Evolutionary conservation across 2,113 vertebrate genomes (phyloP).

Genomic region (Clarias gariepinus): DNA sequence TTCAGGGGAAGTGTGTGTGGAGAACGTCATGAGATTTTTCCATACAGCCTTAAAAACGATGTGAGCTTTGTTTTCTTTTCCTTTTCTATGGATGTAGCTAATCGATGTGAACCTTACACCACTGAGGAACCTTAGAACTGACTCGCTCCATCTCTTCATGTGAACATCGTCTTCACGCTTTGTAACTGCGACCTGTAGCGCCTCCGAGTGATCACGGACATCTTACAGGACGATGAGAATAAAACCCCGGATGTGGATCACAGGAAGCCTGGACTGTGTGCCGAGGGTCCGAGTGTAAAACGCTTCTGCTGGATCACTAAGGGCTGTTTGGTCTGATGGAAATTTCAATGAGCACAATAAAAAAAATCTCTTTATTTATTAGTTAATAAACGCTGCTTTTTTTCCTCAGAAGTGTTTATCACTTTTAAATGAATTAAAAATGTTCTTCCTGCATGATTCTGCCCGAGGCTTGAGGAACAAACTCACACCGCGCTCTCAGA

Average conservation of each 20-base stretch:
- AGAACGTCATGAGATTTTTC: background rate
- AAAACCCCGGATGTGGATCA: constrained; percentile 16
- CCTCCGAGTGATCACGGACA: constrained; percentile 45
- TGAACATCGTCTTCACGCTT: constrained; percentile 15
- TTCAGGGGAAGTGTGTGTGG: background rate
- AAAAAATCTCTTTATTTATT: constrained; percentile 54
- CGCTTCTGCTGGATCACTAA: constrained; percentile 44
- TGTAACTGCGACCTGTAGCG: constrained; percentile 57
- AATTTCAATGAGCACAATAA: constrained; percentile 63
- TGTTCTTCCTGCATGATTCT: too few species aligned
- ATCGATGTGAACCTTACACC: constrained; percentile 8
- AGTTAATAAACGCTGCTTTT: constrained; percentile 37
- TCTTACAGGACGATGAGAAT: constrained; percentile 29
- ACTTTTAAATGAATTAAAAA: too few species aligned
- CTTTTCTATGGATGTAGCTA: constrained; percentile 33
- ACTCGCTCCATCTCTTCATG: constrained; percentile 13
- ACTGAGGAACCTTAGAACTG: background rate
- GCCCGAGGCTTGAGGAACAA: too few species aligned
- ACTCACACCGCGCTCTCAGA: too few species aligned
- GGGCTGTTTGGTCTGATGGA: constrained; percentile 58
- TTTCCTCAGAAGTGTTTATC: too few species aligned
- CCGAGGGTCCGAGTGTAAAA: constrained; percentile 22
- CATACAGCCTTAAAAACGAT: constrained; percentile 35
- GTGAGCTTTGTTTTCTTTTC: background rate
- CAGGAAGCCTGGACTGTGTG: constrained; percentile 37